These are phyloP conservation scores for Gonioctena quinquepunctata DNA, from an alignment of 1,140 invertebrate species.

Conservation along the genomic window DNA sequence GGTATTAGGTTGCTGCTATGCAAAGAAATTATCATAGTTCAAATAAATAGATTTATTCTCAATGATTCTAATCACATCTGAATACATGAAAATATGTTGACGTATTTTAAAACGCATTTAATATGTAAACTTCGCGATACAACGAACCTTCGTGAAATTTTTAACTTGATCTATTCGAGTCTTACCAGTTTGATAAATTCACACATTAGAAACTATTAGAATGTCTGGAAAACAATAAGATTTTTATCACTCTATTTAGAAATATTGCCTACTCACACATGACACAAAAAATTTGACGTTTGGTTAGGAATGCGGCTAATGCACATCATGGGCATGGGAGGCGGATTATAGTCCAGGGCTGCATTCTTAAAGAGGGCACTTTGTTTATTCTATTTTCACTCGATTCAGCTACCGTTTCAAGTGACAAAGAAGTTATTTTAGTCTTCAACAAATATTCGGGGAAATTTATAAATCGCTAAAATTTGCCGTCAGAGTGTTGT, in stretches of 20 bases:
- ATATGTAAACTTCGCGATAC: too few species aligned
- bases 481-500: too few species aligned
- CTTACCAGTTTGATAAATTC: conserved; percentile 16
- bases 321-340: not conserved
- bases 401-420: not conserved
- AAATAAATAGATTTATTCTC: not conserved
- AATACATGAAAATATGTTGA: not conserved
- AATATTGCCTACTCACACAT: conserved; percentile 29
- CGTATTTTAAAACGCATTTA: conserved; percentile 4
- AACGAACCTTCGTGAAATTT: too few species aligned
- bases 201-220: conserved; percentile 4
- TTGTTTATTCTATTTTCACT: not conserved
- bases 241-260: not conserved
- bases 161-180: too few species aligned
- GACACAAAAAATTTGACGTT: conserved; percentile 33
- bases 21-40: too few species aligned
- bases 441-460: not conserved
- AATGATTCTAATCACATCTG: not conserved
- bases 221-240: not conserved
- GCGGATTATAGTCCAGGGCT: not conserved
- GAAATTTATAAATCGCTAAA: too few species aligned
- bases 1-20: too few species aligned
- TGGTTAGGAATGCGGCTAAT: conserved; percentile 13
- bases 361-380: not conserved
- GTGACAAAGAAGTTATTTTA: not conserved